phyloP scores from a whole-genome alignment of 2,888 invertebrate species.

The Tenthredo scrophulariae region DNA sequence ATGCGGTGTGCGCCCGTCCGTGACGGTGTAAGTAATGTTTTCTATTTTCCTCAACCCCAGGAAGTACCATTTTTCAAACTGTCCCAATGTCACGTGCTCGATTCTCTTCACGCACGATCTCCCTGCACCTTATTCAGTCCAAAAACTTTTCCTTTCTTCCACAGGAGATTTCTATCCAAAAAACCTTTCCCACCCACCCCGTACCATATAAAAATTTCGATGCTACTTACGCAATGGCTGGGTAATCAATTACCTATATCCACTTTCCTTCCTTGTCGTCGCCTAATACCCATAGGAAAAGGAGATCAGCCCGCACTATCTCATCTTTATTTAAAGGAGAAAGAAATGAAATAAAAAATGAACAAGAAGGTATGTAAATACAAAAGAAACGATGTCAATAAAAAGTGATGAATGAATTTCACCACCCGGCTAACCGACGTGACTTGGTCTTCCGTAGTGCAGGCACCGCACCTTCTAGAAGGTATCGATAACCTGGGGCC shows the following conservation, averaged over 20 bases:
- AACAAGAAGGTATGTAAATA: conserved; percentile 15
- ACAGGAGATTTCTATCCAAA: neutral
- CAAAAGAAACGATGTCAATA: conserved; percentile 53
- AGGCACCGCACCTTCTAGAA: neutral
- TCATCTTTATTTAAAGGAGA: neutral
- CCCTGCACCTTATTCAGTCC: neutral
- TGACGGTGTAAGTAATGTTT: conserved; percentile 30
- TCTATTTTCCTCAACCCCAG: conserved; percentile 29
- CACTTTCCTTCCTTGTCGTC: neutral
- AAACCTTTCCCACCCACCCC: neutral
- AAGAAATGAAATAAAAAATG: neutral
- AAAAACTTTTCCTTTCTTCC: neutral
- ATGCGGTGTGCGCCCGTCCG: neutral
- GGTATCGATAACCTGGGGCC: conserved; percentile 46
- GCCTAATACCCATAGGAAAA: neutral
- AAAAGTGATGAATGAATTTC: conserved; percentile 64
- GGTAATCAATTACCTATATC: conserved; percentile 22
- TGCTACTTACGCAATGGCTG: neutral
- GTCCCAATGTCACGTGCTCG: conserved; percentile 31
- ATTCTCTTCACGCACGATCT: conserved; percentile 10
- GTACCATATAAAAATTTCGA: neutral
- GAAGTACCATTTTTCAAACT: conserved; percentile 33
- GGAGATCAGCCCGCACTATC: conserved; percentile 8
- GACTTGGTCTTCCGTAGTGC: conserved; percentile 3
- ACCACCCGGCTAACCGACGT: neutral